Percentiles rank a stretch among this genome's conserved stretches.
Evolutionary conservation across 2,888 invertebrate species (phyloP).

Genomic region (Drosophila gaucha): DNA sequence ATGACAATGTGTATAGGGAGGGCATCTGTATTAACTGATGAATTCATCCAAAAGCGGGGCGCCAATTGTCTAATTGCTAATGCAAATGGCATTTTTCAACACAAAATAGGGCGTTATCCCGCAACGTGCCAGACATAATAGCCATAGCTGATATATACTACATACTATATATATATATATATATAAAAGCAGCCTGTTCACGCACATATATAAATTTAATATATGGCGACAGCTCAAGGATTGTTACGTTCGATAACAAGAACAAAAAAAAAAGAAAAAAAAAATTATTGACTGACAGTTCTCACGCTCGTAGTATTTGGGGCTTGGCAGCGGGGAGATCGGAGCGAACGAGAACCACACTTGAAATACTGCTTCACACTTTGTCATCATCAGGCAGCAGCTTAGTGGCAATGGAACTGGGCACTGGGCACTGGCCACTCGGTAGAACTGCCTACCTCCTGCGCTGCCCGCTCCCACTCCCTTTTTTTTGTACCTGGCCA

Average conservation of each 20-base stretch:
- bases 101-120: conserved; percentile 68
- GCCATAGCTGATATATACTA: conserved; percentile 1
- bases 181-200: too few relatives aligned
- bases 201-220: conserved; percentile 17
- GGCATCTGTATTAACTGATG: conserved; percentile 31
- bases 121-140: conserved; percentile 63
- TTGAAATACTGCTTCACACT: conserved; percentile 75
- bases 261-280: conserved; percentile 1
- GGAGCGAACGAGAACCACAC: conserved; percentile 39
- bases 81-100: conserved; percentile 62
- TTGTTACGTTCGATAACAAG: conserved; percentile 70
- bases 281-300: conserved; percentile 76
- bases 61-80: conserved; percentile 62
- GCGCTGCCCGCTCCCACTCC: not conserved
- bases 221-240: conserved; percentile 70
- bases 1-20: conserved; percentile 37
- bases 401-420: conserved; percentile 47
- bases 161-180: not conserved
- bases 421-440: conserved; percentile 18
- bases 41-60: conserved; percentile 29
- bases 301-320: conserved; percentile 62
- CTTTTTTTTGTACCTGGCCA: conserved; percentile 16
- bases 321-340: not conserved
- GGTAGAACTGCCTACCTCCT: not conserved
- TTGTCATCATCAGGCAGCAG: conserved; percentile 77